Conservation (phyloP, 2,113 vertebrate species). For the Thunnus maccoyii region DNA sequence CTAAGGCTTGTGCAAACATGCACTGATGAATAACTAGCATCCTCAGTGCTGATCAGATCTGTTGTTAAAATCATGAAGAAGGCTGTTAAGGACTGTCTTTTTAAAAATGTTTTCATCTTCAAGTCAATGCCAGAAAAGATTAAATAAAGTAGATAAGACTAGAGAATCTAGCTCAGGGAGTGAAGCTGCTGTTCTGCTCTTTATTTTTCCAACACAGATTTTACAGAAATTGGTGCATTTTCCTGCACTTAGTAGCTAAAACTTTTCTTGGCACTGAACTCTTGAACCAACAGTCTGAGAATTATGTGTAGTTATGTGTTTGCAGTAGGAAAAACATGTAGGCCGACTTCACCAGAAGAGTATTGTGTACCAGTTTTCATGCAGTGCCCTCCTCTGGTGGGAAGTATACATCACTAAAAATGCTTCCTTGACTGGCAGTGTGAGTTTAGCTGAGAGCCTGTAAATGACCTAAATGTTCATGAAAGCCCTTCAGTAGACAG, state of each 20-base stretch:
- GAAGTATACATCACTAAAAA: too few species aligned
- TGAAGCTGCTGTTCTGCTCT: not conserved
- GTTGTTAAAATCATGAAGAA: too few species aligned
- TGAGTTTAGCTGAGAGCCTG: not conserved
- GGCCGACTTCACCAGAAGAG: not conserved
- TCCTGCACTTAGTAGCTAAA: not conserved
- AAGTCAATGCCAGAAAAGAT: not conserved
- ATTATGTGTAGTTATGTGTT: not conserved
- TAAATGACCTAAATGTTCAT: not conserved
- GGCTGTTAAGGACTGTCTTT: too few species aligned
- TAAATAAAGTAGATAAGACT: not conserved
- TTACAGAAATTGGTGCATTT: not conserved
- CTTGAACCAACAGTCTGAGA: too few species aligned
- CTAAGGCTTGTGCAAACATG: not conserved
- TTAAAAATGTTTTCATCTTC: not conserved
- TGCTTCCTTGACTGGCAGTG: too few species aligned
- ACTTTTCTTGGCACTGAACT: not conserved
- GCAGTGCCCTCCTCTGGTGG: conserved; percentile 53
- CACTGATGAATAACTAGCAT: not conserved
- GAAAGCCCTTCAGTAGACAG: not conserved
- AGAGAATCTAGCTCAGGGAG: too few species aligned
- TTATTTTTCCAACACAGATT: not conserved
- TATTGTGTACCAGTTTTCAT: not conserved
- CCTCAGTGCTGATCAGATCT: not conserved
- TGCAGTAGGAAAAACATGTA: not conserved